Evolutionary conservation across 2,113 vertebrate genomes (phyloP), one percentile per base, ranked within the genome.

Genomic region (Crotalus horridus): DNA sequence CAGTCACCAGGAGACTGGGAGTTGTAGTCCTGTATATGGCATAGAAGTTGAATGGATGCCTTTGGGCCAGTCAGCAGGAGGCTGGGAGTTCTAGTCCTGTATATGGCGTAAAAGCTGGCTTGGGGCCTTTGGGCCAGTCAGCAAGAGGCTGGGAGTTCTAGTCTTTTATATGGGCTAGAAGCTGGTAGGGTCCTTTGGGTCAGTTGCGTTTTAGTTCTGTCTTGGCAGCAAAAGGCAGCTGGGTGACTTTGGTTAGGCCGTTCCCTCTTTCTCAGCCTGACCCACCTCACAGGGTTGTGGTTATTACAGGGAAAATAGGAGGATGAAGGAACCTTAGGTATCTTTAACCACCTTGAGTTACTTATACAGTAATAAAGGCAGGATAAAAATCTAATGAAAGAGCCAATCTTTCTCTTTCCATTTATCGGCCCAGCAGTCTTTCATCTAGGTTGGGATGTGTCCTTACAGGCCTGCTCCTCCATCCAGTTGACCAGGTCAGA

Each of bases 1-100:
- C 24, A 59, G 8, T 24, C 7, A 26, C 2, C 23, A 26, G 59
- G 9, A 61, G 24, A 10, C 3, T 61, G 59, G 24, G 59, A 61
- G 23, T 26, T 61, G 7, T 59, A 59, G 8, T 8, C 7, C 48
- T 1, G 6, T 48, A 48, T 48, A 9, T 48, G 48, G 48, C 48
- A 1, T 48, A 48, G 0, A 9, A 48, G 7, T 1, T 8, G 1
- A 26, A 10, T 61, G 59, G 9, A 3, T 0, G 8, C 24, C 24
- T 61, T 61, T 26, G 59, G 24, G 24, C 58, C 24, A 59, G 8
- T 24, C 8, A 26, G 2, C 58, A 26, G 59, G 24, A 61, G 24
- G 3, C 24, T 61, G 59, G 24, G 59, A 61, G 23, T 26, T 61
- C 58, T 59, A 59, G 58, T 59, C 58, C 58, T 8, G 6, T 59